Evolutionary conservation across 2,113 vertebrate species (phyloP).

Genomic region (Carollia perspicillata): DNA sequence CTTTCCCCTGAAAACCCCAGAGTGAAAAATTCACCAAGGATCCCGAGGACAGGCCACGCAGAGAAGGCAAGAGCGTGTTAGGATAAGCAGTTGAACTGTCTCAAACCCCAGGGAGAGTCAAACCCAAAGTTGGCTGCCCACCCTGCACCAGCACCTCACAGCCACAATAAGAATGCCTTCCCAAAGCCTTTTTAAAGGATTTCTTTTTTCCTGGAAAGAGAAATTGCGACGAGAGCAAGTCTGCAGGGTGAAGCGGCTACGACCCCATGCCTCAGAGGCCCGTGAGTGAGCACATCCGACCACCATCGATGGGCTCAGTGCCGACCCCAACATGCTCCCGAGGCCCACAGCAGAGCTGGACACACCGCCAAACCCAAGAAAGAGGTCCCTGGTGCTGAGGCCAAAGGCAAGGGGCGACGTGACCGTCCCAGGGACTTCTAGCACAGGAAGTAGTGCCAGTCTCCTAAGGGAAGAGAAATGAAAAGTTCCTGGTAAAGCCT

Average conservation of each 20-base stretch:
- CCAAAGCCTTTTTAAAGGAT: not conserved
- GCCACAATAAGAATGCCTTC: not conserved
- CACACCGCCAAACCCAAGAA: not conserved
- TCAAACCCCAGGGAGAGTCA: not conserved
- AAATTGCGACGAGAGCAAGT: not conserved
- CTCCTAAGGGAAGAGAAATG: not conserved
- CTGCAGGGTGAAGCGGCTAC: not conserved
- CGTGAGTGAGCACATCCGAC: not conserved
- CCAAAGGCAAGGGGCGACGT: not conserved
- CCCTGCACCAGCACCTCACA: not conserved
- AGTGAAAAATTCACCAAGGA: slow-evolving; percentile 48
- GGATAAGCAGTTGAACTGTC: not conserved
- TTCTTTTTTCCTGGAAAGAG: not conserved
- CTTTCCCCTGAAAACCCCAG: slow-evolving; percentile 59
- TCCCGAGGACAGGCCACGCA: not conserved
- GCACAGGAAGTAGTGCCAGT: not conserved
- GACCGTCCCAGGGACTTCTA: not conserved
- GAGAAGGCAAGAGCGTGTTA: not conserved
- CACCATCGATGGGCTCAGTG: accelerated
- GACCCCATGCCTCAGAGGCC: not conserved
- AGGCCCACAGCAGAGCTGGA: not conserved
- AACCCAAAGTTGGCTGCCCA: not conserved
- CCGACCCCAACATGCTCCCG: not conserved
- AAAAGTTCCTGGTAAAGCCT: not conserved
- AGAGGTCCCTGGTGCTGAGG: not conserved